These are phyloP conservation scores for Dryobotodes eremita DNA, from an alignment of 2,888 invertebrate species.

Conservation along the genomic window DNA sequence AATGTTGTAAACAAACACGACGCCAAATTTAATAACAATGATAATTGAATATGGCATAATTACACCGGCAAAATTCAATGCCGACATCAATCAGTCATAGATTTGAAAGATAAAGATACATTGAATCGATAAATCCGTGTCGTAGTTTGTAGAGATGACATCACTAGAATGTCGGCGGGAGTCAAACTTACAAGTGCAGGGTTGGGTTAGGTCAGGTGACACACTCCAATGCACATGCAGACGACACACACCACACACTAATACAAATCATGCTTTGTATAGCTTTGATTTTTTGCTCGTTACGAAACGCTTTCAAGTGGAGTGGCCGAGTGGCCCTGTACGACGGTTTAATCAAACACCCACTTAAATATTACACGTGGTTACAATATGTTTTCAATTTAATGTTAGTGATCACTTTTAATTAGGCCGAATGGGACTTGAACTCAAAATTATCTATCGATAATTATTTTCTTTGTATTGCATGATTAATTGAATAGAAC, in stretches of 20 bases:
- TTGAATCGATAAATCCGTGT: conserved; percentile 67
- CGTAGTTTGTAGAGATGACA: conserved; percentile 54
- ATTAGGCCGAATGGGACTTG: conserved; percentile 29
- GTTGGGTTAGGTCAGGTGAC: conserved; percentile 90
- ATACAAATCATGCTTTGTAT: conserved; percentile 68
- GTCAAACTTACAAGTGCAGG: conserved; percentile 84
- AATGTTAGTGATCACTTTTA: conserved; percentile 43
- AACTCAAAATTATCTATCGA: conserved; percentile 32
- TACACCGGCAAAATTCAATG: conserved; percentile 16
- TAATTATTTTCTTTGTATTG: conserved; percentile 31
- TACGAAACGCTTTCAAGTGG: conserved; percentile 62
- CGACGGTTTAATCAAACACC: conserved; percentile 53
- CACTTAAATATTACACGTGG: conserved; percentile 49
- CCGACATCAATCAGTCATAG: conserved; percentile 14
- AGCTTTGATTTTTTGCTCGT: conserved; percentile 65
- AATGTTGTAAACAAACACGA: conserved; percentile 42
- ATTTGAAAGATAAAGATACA: background rate
- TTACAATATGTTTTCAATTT: conserved; percentile 37
- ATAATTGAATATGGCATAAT: conserved; percentile 42
- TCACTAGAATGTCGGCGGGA: conserved; percentile 79
- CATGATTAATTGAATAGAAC: conserved; percentile 31
- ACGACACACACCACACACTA: conserved; percentile 59
- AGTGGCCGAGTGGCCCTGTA: conserved; percentile 58
- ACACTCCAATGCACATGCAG: conserved; percentile 82
- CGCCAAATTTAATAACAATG: conserved; percentile 27